Percentiles rank a stretch among this genome's conserved stretches.
phyloP scores from a whole-genome alignment of 1,140 invertebrate genomes.

The Orussus abietinus region DNA sequence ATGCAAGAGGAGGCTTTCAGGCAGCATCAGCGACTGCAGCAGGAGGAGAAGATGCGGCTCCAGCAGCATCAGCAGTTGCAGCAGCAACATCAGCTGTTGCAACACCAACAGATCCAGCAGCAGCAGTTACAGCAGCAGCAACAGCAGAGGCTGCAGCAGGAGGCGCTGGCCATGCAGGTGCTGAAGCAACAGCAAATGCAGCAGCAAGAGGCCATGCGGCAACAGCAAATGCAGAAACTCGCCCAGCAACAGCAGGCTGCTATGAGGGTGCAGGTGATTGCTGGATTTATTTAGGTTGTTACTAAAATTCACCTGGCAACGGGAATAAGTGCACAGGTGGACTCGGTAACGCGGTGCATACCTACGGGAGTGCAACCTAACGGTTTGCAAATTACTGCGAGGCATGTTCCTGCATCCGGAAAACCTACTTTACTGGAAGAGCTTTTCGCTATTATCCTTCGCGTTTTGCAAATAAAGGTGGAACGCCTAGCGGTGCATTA shows the following conservation, averaged over 20 bases:
- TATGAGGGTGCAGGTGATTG: no score
- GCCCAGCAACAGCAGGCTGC: not conserved
- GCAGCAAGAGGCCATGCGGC: conserved; percentile 47
- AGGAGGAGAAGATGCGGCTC: conserved; percentile 36
- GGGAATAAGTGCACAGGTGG: no score
- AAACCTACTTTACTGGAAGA: no score
- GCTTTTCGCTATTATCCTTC: no score
- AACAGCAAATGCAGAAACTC: conserved; percentile 36
- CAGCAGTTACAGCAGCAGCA: conserved; percentile 33
- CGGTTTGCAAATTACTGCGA: no score
- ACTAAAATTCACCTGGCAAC: no score
- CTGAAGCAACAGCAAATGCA: conserved; percentile 50
- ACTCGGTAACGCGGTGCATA: no score
- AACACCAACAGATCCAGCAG: conserved; percentile 37
- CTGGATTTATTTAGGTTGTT: no score
- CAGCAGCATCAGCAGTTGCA: conserved; percentile 33
- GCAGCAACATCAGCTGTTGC: conserved; percentile 35
- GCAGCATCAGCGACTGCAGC: conserved; percentile 42
- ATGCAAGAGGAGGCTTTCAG: conserved; percentile 39
- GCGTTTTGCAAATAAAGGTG: no score
- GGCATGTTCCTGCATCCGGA: no score
- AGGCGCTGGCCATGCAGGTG: conserved; percentile 31
- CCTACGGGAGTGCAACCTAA: no score
- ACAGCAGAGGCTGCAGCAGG: conserved; percentile 17
- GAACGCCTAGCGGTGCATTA: no score